Percentiles rank a stretch among this genome's conserved stretches.
Evolutionary conservation across 1,140 invertebrate species (phyloP).

Genomic region (Brachionus asplanchnoidis): DNA sequence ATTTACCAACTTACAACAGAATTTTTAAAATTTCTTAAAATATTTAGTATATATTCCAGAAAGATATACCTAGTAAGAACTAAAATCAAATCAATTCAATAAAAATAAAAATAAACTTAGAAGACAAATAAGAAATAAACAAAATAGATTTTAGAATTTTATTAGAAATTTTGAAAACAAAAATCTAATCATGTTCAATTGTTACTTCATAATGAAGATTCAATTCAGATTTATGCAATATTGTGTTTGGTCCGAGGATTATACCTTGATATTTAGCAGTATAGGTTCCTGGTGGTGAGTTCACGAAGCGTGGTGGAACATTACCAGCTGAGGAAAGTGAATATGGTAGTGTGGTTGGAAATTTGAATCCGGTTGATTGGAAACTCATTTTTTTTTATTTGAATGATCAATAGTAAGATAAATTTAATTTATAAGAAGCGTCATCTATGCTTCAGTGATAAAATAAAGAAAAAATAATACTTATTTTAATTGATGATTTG

Average conservation of each 20-base stretch:
- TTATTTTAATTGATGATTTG: background rate
- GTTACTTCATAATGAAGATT: background rate
- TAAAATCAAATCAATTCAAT: background rate
- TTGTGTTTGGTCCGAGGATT: background rate
- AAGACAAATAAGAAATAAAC: background rate
- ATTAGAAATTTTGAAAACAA: background rate
- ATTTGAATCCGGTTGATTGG: background rate
- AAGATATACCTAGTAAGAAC: background rate
- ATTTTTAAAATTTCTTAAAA: background rate
- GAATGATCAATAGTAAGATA: background rate
- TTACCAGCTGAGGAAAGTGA: background rate
- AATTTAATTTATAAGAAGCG: background rate
- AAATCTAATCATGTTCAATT: slow-evolving; percentile 1
- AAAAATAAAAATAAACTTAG: background rate
- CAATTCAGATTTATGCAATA: background rate
- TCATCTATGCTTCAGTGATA: background rate
- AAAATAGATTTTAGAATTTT: background rate
- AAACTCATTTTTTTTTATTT: background rate
- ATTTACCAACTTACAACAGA: background rate
- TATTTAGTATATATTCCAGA: background rate
- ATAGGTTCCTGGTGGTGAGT: background rate
- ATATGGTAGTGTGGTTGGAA: background rate
- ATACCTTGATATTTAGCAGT: background rate
- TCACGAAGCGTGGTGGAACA: background rate
- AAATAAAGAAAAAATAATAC: background rate